These are phyloP conservation scores for Pseudoatta argentina DNA, from an alignment of 1,140 invertebrate species.

Conservation along the genomic window DNA sequence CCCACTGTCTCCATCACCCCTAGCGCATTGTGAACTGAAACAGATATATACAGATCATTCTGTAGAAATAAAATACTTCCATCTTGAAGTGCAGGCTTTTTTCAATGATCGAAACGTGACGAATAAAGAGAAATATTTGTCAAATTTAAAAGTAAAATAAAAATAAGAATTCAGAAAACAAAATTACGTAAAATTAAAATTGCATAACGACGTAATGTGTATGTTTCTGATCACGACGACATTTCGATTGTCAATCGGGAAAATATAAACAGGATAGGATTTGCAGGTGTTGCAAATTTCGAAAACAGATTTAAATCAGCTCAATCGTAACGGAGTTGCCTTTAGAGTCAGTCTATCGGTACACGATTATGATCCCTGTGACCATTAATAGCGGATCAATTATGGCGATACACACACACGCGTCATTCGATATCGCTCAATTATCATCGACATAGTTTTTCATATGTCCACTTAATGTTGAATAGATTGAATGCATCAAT, in stretches of 20 bases:
- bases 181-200: background rate
- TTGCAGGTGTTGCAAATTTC: background rate
- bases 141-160: background rate
- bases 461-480: slow-evolving; percentile 33
- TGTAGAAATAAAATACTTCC: background rate
- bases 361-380: background rate
- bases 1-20: slow-evolving; percentile 85
- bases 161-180: background rate
- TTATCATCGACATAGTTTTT: slow-evolving; percentile 54
- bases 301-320: background rate
- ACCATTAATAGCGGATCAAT: slow-evolving; percentile 46
- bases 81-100: background rate
- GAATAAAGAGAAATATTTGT: background rate
- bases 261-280: background rate
- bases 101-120: background rate
- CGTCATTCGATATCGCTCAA: slow-evolving; percentile 40
- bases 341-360: background rate
- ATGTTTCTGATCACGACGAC: background rate
- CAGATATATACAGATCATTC: slow-evolving; percentile 40
- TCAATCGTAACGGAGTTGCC: background rate
- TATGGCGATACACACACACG: slow-evolving; percentile 32
- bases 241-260: background rate
- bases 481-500: slow-evolving; percentile 55
- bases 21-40: slow-evolving; percentile 85
- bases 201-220: background rate